Evolutionary conservation across 2,797 vertebrate genomes (phyloP).

Genomic region (Columba guinea): DNA sequence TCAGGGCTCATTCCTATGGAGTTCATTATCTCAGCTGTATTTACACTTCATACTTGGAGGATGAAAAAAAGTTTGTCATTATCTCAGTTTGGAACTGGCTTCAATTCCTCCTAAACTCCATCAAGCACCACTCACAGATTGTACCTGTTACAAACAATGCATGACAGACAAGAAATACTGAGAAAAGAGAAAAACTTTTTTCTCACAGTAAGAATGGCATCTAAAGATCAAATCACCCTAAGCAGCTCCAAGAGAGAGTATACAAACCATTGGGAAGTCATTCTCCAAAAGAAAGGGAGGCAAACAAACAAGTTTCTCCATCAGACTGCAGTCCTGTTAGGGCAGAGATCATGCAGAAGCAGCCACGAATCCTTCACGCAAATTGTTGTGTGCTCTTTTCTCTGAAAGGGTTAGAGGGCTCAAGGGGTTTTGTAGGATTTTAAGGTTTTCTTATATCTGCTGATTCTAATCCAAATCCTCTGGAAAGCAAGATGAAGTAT

Average conservation of each 20-base stretch:
- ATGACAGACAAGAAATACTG: neutral
- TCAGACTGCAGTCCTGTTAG: neutral
- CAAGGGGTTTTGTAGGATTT: neutral
- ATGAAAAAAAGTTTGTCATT: neutral
- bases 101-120: neutral
- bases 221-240: neutral
- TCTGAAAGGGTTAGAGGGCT: neutral
- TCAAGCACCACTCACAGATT: neutral
- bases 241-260: neutral
- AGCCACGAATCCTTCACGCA: neutral
- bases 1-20: neutral
- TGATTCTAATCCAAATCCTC: neutral
- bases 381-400: accelerated
- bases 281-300: neutral
- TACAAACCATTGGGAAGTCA: neutral
- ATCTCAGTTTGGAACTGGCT: neutral
- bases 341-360: neutral
- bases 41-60: neutral
- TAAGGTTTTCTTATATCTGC: neutral
- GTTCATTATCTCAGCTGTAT: neutral
- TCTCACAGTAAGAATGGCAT: neutral
- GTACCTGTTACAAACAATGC: neutral
- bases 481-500: neutral
- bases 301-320: neutral
- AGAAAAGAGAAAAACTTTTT: neutral